Evolutionary conservation across 2,113 vertebrate genomes (phyloP).

Genomic region (Apodemus sylvaticus): DNA sequence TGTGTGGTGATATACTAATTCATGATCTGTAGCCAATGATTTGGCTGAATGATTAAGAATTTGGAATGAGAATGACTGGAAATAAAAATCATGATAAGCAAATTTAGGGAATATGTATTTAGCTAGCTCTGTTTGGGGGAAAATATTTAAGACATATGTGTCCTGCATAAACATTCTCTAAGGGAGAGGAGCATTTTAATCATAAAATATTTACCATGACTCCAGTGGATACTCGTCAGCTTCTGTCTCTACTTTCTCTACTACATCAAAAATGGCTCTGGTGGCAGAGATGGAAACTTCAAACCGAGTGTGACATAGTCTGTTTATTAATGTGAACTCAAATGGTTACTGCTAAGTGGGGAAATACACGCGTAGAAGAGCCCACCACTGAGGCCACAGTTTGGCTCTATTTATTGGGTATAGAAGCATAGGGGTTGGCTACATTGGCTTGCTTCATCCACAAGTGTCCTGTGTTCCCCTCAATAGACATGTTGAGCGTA

Average conservation of each 20-base stretch:
- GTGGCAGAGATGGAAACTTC: not conserved
- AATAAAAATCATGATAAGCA: not conserved
- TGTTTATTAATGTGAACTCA: not conserved
- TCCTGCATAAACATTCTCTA: not conserved
- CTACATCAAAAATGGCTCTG: too few species aligned
- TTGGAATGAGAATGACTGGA: not conserved
- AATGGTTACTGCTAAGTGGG: not conserved
- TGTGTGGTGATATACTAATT: not conserved
- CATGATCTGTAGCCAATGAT: not conserved
- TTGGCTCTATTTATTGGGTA: not conserved
- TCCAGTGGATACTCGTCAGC: not conserved
- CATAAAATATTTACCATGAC: not conserved
- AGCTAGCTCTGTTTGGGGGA: not conserved
- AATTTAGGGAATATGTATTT: not conserved
- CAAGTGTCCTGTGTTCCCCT: not conserved
- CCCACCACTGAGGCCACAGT: too few species aligned
- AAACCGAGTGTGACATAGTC: not conserved
- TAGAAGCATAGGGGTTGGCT: not conserved
- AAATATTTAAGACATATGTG: not conserved
- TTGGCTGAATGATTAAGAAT: not conserved
- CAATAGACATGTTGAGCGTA: not conserved
- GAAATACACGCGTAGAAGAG: not conserved
- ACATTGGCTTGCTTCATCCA: not conserved
- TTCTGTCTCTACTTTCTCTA: not conserved
- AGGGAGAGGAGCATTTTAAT: not conserved